Percentiles rank a stretch among this genome's conserved stretches.
phyloP scores from a whole-genome alignment of 1,140 invertebrate genomes.

The Pseudomyrmex sp. region DNA sequence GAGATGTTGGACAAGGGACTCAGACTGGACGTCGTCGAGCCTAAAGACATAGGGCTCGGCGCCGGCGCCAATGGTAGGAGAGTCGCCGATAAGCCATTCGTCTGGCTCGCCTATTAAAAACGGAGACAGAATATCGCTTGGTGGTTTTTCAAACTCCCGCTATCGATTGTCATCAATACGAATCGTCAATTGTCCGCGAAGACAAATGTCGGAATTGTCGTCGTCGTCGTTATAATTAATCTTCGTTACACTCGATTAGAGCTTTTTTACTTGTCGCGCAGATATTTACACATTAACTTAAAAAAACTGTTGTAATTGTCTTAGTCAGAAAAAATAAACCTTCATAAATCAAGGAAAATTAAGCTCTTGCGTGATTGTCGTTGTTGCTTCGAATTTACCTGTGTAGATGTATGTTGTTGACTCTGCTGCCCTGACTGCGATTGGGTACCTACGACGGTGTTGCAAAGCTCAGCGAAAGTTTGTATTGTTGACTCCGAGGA shows the following conservation, averaged over 20 bases:
- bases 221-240: constrained; percentile 27
- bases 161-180: not conserved
- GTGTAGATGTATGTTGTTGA: constrained; percentile 75
- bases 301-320: not conserved
- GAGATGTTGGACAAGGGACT: constrained; percentile 89
- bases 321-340: not conserved
- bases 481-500: constrained; percentile 79
- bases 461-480: constrained; percentile 88
- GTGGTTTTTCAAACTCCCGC: constrained; percentile 24
- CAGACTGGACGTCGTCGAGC: constrained; percentile 88
- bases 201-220: constrained; percentile 2
- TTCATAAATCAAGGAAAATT: not conserved
- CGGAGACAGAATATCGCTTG: constrained; percentile 43
- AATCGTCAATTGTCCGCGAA: constrained; percentile 6
- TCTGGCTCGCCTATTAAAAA: constrained; percentile 79
- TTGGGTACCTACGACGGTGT: constrained; percentile 85
- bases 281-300: not conserved
- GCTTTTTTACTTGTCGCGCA: not conserved
- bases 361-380: not conserved
- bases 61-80: constrained; percentile 85
- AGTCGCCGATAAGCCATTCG: constrained; percentile 78
- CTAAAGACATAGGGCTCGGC: constrained; percentile 88
- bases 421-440: constrained; percentile 75
- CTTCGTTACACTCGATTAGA: constrained; percentile 20
- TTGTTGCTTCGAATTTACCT: constrained; percentile 66